Evolutionary conservation across 2,113 vertebrate genomes (phyloP).

Genomic region (Rhea americana): DNA sequence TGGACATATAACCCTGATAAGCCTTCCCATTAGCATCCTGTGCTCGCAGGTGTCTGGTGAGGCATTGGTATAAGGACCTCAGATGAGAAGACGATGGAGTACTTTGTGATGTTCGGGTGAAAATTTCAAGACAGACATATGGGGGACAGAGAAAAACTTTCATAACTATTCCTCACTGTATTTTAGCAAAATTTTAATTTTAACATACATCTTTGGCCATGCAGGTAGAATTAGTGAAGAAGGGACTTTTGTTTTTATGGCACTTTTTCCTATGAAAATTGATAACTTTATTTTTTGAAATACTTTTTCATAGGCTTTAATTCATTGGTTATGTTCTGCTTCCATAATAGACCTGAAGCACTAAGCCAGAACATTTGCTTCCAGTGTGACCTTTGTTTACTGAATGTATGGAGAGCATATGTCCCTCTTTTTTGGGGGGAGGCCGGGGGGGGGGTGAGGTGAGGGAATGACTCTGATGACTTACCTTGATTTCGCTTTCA

Average conservation of each 20-base stretch:
- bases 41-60: neutral
- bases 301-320: neutral
- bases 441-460: too few relatives aligned
- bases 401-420: neutral
- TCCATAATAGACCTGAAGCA: neutral
- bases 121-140: neutral
- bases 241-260: neutral
- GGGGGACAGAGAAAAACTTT: neutral
- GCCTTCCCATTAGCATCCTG: neutral
- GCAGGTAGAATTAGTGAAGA: neutral
- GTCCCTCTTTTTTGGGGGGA: neutral
- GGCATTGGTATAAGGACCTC: neutral
- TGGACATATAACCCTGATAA: neutral
- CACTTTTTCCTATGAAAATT: neutral
- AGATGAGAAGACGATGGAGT: neutral
- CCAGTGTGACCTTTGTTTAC: neutral
- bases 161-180: fast-evolving
- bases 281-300: neutral
- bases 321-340: neutral
- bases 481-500: neutral
- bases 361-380: neutral
- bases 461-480: too few relatives aligned
- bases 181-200: neutral
- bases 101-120: neutral
- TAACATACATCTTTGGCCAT: neutral